Percentiles rank a stretch among this genome's conserved stretches.
These are phyloP conservation scores for Enteromius afrohamiltoni DNA, from an alignment of 2,797 vertebrate species.

Conservation along the genomic window DNA sequence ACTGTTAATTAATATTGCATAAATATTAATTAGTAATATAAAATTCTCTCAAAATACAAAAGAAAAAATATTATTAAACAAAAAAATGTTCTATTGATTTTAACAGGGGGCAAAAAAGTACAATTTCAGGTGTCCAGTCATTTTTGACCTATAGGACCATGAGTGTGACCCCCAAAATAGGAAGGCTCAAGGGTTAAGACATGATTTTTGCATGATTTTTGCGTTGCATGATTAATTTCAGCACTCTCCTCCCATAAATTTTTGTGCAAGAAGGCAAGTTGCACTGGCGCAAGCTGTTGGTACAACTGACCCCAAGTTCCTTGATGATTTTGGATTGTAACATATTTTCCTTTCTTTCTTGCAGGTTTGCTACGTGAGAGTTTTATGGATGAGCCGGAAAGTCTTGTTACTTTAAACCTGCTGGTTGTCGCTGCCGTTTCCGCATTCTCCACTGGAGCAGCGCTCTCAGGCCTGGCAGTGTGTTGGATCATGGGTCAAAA, in stretches of 20 bases:
- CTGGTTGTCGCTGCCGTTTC: conserved; percentile 93
- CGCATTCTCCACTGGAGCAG: conserved; percentile 94
- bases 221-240: neutral
- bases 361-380: conserved; percentile 91
- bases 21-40: no score
- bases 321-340: neutral
- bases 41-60: no score
- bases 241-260: neutral
- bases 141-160: no score
- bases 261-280: neutral
- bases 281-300: neutral
- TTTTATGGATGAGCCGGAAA: conserved; percentile 89
- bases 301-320: neutral
- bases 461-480: conserved; percentile 92
- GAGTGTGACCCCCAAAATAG: no score
- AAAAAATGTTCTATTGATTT: no score
- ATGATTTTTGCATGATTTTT: no score
- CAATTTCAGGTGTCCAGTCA: no score
- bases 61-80: no score
- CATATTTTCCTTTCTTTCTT: conserved; percentile 17
- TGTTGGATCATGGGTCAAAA: conserved; percentile 96
- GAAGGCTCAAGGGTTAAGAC: no score
- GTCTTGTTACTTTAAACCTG: conserved; percentile 92
- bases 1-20: no score
- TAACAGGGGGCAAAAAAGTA: no score